These are phyloP conservation scores for Eutrigla gurnardus DNA, from an alignment of 2,797 vertebrate species.

Conservation along the genomic window DNA sequence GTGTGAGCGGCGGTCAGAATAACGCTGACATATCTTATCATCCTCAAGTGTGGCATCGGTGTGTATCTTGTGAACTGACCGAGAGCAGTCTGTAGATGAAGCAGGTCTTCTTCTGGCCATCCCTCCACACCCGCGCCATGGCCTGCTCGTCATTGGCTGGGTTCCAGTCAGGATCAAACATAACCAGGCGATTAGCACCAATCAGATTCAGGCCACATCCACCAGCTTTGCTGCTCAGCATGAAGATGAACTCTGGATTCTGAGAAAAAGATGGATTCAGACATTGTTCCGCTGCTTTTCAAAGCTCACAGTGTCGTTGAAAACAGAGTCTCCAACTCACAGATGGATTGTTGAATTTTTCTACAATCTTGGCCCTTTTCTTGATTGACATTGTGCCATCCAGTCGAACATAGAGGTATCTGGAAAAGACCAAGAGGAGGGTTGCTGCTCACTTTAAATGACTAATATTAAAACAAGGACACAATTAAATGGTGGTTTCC, in stretches of 20 bases:
- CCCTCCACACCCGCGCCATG: constrained; percentile 97
- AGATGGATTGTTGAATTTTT: constrained; percentile 91
- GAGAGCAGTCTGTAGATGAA: constrained; percentile 96
- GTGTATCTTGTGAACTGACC: constrained; percentile 77
- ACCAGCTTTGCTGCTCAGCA: constrained; percentile 98
- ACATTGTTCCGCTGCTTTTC: background rate
- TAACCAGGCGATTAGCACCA: constrained; percentile 96
- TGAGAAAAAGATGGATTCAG: constrained; percentile 61
- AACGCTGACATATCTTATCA: too few species aligned
- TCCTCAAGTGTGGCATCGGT: background rate
- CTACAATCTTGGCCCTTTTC: constrained; percentile 96
- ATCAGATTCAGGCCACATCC: constrained; percentile 97
- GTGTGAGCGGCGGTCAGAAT: background rate
- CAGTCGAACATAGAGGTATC: constrained; percentile 94
- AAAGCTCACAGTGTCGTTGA: background rate
- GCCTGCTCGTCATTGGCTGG: constrained; percentile 98
- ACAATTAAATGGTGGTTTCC: background rate
- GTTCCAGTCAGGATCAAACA: constrained; percentile 99
- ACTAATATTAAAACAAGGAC: background rate
- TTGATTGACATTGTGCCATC: constrained; percentile 99
- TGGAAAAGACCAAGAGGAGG: constrained; percentile 55
- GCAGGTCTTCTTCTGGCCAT: constrained; percentile 97
- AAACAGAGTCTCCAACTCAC: constrained; percentile 78
- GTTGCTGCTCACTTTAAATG: background rate
- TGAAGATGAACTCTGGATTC: constrained; percentile 98